Conservation (phyloP, 2,797 vertebrate species). For the Poecilia picta region DNA sequence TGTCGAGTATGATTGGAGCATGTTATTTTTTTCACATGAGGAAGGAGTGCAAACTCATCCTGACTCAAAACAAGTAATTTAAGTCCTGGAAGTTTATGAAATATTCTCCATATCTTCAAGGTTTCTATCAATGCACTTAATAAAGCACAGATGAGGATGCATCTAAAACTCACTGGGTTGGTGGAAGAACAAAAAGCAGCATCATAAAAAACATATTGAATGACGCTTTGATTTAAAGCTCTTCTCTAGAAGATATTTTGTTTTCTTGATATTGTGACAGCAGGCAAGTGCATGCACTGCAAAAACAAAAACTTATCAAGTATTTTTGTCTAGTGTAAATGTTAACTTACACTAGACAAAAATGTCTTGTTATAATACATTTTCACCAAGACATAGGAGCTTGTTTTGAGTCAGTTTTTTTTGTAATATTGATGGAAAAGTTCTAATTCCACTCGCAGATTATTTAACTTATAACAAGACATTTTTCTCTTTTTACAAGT, state of each 20-base stretch:
- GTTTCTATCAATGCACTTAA: neutral
- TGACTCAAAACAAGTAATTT: neutral
- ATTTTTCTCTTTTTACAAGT: too few species aligned
- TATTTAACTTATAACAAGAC: too few species aligned
- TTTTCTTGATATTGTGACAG: neutral
- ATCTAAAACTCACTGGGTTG: neutral
- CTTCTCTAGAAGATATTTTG: neutral
- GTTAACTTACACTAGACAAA: too few species aligned
- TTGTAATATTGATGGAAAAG: too few species aligned
- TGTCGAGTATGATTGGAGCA: neutral
- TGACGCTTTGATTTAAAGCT: neutral
- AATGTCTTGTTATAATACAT: too few species aligned
- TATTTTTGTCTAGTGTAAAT: too few species aligned
- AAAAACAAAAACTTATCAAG: too few species aligned
- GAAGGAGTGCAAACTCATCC: neutral
- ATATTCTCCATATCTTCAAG: neutral
- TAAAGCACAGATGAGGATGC: neutral
- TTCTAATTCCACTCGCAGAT: too few species aligned
- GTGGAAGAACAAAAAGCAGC: neutral
- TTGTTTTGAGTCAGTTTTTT: too few species aligned
- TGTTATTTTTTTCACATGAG: neutral
- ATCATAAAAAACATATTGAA: neutral
- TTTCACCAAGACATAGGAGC: too few species aligned
- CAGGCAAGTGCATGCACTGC: neutral
- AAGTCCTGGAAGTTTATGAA: neutral